Conservation (phyloP, 1,140 invertebrate species). For the Holcopasites calliopsidis region DNA sequence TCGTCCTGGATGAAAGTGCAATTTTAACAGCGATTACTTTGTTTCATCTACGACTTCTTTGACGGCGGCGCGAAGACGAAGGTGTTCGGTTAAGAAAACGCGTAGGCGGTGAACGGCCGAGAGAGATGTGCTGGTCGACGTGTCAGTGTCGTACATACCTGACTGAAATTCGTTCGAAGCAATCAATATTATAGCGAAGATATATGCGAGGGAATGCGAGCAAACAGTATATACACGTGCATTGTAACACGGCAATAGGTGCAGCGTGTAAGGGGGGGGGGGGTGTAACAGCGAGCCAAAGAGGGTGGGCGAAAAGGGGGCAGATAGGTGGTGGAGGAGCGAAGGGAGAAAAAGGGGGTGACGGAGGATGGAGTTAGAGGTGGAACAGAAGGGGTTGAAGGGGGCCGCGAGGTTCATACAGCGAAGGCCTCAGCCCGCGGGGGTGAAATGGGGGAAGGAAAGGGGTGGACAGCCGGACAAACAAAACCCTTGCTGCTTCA, state of each 20-base stretch:
- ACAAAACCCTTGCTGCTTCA: constrained; percentile 80
- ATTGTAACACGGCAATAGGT: constrained; percentile 69
- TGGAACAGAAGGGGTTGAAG: constrained; percentile 55
- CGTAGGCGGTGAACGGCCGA: too few relatives aligned
- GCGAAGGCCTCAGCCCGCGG: constrained; percentile 44
- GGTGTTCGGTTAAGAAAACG: too few relatives aligned
- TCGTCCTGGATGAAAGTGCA: constrained; percentile 66
- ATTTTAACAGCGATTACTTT: constrained; percentile 74
- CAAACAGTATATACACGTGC: constrained; percentile 72
- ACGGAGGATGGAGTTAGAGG: constrained; percentile 46
- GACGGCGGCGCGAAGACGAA: too few relatives aligned
- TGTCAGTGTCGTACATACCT: too few relatives aligned
- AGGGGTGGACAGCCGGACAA: constrained; percentile 78
- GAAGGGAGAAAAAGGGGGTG: background rate
- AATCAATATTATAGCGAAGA: constrained; percentile 77
- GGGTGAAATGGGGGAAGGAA: constrained; percentile 64
- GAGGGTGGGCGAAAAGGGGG: background rate
- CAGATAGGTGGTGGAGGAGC: constrained; percentile 2
- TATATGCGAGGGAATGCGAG: constrained; percentile 72
- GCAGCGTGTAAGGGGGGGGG: constrained; percentile 29
- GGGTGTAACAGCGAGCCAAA: constrained; percentile 28
- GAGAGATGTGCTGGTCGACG: too few relatives aligned
- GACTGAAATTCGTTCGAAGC: constrained; percentile 72
- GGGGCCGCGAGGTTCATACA: constrained; percentile 55
- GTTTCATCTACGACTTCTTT: constrained; percentile 68